Percentiles rank a stretch among this genome's conserved stretches.
phyloP scores from a whole-genome alignment of 64 coral and sea anemone genomes.

The Porites lutea region DNA sequence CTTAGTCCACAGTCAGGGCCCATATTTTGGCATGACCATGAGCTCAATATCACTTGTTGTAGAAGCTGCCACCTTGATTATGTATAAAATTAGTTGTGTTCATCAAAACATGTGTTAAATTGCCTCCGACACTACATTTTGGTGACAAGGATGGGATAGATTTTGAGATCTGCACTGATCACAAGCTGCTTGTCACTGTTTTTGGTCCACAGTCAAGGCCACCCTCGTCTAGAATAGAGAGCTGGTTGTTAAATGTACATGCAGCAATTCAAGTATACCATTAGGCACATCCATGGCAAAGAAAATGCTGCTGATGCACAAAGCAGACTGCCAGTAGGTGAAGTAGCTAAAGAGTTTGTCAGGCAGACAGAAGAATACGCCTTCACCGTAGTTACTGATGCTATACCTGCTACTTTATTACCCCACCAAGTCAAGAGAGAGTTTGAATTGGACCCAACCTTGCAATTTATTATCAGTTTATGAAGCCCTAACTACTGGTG shows the following conservation, averaged over 20 bases:
- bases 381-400: constrained; percentile 25
- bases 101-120: too few species aligned
- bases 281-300: constrained; percentile 40
- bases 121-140: too few species aligned
- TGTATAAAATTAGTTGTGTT: too few species aligned
- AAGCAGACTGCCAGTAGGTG: constrained; percentile 54
- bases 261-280: constrained; percentile 44
- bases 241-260: constrained; percentile 55
- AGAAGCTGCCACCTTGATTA: too few species aligned
- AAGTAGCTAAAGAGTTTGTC: background rate
- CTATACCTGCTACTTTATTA: constrained; percentile 22
- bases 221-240: constrained; percentile 32
- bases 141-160: background rate
- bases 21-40: too few species aligned
- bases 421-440: constrained; percentile 49
- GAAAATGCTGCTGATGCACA: constrained; percentile 48
- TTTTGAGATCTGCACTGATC: constrained; percentile 51
- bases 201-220: constrained; percentile 35
- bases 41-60: too few species aligned
- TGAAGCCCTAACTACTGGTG: constrained; percentile 45
- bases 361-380: constrained; percentile 54
- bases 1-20: constrained; percentile 34
- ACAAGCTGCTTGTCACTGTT: constrained; percentile 34
- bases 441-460: constrained; percentile 26
- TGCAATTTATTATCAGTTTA: constrained; percentile 43